Base-by-base conservation (phyloP, 2,888 invertebrate genomes). In the Drosophila crucigera region DNA sequence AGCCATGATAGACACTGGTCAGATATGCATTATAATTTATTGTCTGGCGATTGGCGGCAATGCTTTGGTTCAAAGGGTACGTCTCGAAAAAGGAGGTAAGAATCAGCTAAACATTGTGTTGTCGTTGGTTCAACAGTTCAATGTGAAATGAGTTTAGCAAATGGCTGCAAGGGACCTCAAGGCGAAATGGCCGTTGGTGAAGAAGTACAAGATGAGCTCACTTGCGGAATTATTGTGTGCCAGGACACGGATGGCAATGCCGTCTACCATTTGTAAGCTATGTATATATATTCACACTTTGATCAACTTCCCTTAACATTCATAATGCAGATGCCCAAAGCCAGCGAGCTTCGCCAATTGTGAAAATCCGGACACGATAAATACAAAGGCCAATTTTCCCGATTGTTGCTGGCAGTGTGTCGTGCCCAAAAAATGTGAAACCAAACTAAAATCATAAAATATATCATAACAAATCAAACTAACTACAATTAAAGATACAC, bases 401-500 rank as follows among this genome's bases (percentile, higher is more conserved):
- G 58, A 65, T 3, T 78, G 81, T 25, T 78, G 78, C 41, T 78
- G 78, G 80, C 14, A 50, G 19, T 78, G 80, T 47, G 76, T 76
- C 1, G 2, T 19, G 4, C 47, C 43, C 4, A 28, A 0, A 14
- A 19, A 19, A 9, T 22, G 22, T 7, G 3, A 35, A n/a, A 14
- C 14, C 2, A n/a, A 25, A 14, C 14, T 2, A 22, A 47, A 14
- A 22, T 7, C 43, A 25, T 16, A 25, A 47, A 47, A 9, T 25
- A 16, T 16, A 9, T 47, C 22, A 47, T 25, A 25, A 25, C 25
- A 25, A 25, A 25, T 1, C 25, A 25, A 4, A 25, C 9, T n/a
- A 30, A 52, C 52, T n/a, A 52, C 6, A 52, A 47, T 25, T 25
- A 47, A 9, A 25, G 25, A 47, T 2, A 9, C 16, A 47, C 2